Conservation (phyloP, 1,140 invertebrate genomes). For the Cephus cinctus region DNA sequence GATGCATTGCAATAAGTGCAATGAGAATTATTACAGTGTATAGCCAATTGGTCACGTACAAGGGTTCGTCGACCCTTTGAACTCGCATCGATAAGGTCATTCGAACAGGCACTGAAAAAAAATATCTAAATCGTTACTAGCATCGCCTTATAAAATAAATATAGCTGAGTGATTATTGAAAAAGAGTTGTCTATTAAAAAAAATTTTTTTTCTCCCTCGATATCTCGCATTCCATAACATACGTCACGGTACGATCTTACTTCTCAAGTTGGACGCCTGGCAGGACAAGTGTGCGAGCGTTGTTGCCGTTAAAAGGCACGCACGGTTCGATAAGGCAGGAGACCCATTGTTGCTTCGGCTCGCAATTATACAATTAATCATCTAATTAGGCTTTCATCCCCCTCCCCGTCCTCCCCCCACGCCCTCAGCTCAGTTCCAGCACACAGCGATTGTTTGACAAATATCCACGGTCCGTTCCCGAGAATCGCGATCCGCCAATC, state of each 20-base stretch:
- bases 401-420: neutral
- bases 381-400: conserved; percentile 38
- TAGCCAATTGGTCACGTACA: too few relatives aligned
- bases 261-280: too few relatives aligned
- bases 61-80: too few relatives aligned
- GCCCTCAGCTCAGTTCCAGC: conserved; percentile 18
- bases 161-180: too few relatives aligned
- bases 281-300: conserved; percentile 25
- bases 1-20: too few relatives aligned
- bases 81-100: too few relatives aligned
- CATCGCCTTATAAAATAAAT: too few relatives aligned
- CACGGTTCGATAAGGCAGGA: conserved; percentile 34
- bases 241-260: too few relatives aligned
- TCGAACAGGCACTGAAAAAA: too few relatives aligned
- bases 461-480: conserved; percentile 18
- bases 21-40: too few relatives aligned
- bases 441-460: conserved; percentile 26
- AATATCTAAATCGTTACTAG: too few relatives aligned
- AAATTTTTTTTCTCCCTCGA: neutral
- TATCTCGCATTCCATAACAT: too few relatives aligned
- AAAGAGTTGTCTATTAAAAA: neutral
- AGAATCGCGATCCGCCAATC: conserved; percentile 15
- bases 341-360: conserved; percentile 27
- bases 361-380: conserved; percentile 47
- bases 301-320: conserved; percentile 35